Evolutionary conservation across 2,113 vertebrate genomes (phyloP).

Genomic region (Scolopax mira): DNA sequence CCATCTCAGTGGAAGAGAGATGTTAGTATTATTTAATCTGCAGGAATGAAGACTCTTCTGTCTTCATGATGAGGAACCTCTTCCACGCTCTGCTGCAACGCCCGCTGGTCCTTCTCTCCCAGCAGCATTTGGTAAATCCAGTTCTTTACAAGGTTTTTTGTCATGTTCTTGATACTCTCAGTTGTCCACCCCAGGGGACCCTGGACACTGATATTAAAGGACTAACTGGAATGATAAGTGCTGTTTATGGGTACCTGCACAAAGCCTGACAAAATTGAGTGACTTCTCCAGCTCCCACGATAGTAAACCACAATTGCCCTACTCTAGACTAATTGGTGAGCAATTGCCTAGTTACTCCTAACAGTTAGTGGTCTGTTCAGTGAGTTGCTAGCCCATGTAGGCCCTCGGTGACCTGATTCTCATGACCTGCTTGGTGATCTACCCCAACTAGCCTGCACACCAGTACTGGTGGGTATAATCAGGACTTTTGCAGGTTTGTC

Average conservation of each 20-base stretch:
- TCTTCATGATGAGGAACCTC: not conserved
- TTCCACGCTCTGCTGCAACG: not conserved
- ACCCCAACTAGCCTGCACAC: not conserved
- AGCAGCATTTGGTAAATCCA: not conserved
- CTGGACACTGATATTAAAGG: not conserved
- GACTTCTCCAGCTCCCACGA: not conserved
- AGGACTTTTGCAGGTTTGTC: not conserved
- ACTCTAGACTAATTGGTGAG: not conserved
- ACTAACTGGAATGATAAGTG: accelerated
- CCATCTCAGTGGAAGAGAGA: not conserved
- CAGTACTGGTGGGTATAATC: not conserved
- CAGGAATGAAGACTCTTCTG: not conserved
- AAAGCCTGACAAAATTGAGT: not conserved
- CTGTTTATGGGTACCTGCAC: not conserved
- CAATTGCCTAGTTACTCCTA: not conserved
- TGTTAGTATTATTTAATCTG: not conserved
- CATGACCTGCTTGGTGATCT: slow-evolving; percentile 14
- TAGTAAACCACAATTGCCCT: accelerated
- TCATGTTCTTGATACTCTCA: accelerated
- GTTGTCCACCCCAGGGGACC: not conserved
- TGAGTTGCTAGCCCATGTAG: not conserved
- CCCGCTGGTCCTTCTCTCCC: not conserved
- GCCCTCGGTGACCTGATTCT: not conserved
- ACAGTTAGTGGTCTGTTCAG: not conserved
- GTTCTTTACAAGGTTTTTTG: not conserved